A percentile compares a stretch with the other conserved stretches of the same genome.
phyloP scores from a whole-genome alignment of 2,888 invertebrate species.

The Prosopocoilus inquinatus region DNA sequence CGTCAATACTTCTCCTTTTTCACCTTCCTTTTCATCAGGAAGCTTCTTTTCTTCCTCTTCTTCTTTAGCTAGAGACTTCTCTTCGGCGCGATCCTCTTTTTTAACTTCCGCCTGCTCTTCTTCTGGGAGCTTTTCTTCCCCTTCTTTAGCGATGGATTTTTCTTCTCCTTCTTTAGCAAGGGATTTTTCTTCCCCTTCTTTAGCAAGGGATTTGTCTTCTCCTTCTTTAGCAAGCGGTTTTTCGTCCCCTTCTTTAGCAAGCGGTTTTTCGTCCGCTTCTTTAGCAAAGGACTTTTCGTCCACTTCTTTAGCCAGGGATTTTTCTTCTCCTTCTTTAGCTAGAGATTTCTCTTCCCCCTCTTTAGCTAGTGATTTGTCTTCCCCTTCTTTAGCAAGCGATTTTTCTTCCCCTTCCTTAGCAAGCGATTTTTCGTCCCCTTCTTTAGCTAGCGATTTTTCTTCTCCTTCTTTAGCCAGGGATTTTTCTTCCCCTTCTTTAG shows the following conservation, averaged over 20 bases:
- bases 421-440: neutral
- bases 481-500: neutral
- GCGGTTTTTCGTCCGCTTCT: neutral
- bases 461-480: neutral
- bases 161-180: neutral
- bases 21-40: constrained; percentile 3
- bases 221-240: neutral
- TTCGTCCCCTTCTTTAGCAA: neutral
- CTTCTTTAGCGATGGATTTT: neutral
- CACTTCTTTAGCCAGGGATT: neutral
- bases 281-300: neutral
- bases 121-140: neutral
- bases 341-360: constrained; percentile 1
- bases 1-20: neutral
- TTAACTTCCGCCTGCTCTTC: constrained; percentile 9
- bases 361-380: neutral
- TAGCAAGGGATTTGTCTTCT: neutral
- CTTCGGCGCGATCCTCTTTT: constrained; percentile 6
- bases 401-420: neutral
- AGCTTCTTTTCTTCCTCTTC: neutral
- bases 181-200: neutral
- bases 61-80: neutral
- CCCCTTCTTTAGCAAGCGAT: neutral
- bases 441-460: neutral
- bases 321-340: constrained; percentile 4